A percentile compares a stretch with the other conserved stretches of the same genome.
These are phyloP conservation scores for Gorsachius goisagi DNA, from an alignment of 2,113 vertebrate species.

Conservation along the genomic window DNA sequence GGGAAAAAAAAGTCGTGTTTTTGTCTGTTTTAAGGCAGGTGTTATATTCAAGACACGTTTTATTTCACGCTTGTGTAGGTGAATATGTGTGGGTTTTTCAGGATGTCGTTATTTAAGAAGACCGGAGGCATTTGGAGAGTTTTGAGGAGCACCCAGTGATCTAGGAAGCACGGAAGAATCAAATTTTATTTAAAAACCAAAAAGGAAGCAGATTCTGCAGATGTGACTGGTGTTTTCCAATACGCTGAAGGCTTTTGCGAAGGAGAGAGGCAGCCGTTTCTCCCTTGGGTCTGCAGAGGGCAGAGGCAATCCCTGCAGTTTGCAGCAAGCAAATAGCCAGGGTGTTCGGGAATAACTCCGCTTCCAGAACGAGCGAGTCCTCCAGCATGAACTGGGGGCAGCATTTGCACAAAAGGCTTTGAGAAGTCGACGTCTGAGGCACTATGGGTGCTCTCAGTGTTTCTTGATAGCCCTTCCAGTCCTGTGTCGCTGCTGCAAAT, in stretches of 20 bases:
- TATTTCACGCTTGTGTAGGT: background rate
- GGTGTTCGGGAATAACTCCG: background rate
- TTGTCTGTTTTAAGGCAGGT: too few species aligned
- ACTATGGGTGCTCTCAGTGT: rapidly evolving
- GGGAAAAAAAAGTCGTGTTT: too few species aligned
- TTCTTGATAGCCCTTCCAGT: background rate
- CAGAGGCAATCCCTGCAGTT: background rate
- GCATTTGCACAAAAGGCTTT: too few species aligned
- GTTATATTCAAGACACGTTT: rapidly evolving
- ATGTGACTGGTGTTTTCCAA: rapidly evolving
- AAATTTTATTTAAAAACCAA: background rate
- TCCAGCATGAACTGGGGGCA: background rate
- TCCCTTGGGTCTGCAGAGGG: background rate
- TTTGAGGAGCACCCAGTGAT: background rate
- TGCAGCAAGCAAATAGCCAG: background rate
- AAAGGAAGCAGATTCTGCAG: background rate
- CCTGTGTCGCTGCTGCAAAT: background rate
- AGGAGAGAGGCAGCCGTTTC: background rate
- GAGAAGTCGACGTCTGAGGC: background rate
- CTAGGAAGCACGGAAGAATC: background rate
- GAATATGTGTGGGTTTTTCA: background rate
- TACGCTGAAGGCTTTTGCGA: rapidly evolving
- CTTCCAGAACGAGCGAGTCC: background rate
- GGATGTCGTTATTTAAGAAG: background rate
- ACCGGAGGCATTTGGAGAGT: background rate